Evolutionary conservation across 1,140 invertebrate genomes (phyloP).

Genomic region (Ceratoteleas bidentatus): DNA sequence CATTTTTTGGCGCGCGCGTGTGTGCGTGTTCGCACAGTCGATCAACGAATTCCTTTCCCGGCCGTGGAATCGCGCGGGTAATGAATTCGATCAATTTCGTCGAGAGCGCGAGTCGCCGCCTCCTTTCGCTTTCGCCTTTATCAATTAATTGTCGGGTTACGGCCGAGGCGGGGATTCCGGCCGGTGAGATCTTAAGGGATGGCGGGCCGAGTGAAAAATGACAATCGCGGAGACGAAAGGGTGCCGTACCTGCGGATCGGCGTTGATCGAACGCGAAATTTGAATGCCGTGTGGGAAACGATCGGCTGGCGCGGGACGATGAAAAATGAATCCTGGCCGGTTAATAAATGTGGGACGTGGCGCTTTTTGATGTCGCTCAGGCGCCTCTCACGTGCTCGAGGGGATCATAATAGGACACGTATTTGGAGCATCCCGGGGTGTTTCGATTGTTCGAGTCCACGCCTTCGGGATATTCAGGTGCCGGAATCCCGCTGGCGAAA

Average conservation of each 20-base stretch:
- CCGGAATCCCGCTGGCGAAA: too few species aligned
- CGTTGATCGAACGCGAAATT: constrained; percentile 36
- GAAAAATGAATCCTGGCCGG: constrained; percentile 47
- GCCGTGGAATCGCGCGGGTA: constrained; percentile 39
- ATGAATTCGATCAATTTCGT: constrained; percentile 57
- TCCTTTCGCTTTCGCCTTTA: constrained; percentile 7
- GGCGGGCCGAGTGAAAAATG: constrained; percentile 42
- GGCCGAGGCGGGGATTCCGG: neutral
- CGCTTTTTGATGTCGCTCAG: neutral
- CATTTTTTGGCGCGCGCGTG: constrained; percentile 26
- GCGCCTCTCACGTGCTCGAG: neutral
- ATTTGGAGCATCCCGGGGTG: neutral
- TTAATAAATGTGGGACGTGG: constrained; percentile 26
- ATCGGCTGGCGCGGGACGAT: constrained; percentile 15
- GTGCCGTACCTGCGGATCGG: constrained; percentile 35
- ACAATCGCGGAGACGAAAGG: constrained; percentile 36
- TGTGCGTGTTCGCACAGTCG: constrained; percentile 40
- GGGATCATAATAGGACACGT: neutral
- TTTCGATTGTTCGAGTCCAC: neutral
- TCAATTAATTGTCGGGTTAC: constrained; percentile 35
- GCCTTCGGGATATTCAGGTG: too few species aligned
- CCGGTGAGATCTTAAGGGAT: constrained; percentile 34
- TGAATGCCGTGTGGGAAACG: constrained; percentile 23
- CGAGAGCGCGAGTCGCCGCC: constrained; percentile 2
- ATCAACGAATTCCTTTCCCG: constrained; percentile 59